These are phyloP conservation scores for Hirudo medicinalis DNA, from an alignment of 1,140 invertebrate genomes.

Conservation along the genomic window DNA sequence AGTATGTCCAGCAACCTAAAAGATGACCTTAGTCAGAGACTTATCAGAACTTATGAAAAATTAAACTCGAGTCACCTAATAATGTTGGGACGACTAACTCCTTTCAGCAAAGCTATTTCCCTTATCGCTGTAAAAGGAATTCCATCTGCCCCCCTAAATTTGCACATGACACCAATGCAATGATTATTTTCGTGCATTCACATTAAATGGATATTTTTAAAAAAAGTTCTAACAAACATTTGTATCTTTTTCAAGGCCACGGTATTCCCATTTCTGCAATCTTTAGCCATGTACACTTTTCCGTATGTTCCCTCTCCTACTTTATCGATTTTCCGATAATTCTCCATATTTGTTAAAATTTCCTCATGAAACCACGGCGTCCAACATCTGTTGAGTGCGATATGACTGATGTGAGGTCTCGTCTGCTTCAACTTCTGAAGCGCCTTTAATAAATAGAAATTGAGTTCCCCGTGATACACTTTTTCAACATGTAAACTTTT, in stretches of 20 bases:
- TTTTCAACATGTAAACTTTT: too few relatives aligned
- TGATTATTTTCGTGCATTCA: not conserved
- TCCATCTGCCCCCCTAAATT: slow-evolving; percentile 64
- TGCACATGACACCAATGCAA: not conserved
- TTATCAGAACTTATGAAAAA: not conserved
- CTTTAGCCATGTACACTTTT: slow-evolving; percentile 86
- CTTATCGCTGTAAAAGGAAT: slow-evolving; percentile 85
- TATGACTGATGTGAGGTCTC: not conserved
- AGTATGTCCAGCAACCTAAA: slow-evolving; percentile 77
- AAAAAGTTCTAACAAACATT: slow-evolving; percentile 45
- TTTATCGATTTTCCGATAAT: slow-evolving; percentile 75
- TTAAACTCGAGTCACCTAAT: slow-evolving; percentile 47
- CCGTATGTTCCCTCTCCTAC: slow-evolving; percentile 94
- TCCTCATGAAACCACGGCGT: not conserved
- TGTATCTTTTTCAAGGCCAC: slow-evolving; percentile 92
- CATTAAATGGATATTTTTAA: not conserved
- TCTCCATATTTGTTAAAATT: slow-evolving; percentile 43
- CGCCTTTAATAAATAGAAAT: not conserved
- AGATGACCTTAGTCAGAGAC: slow-evolving; percentile 14
- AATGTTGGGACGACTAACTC: slow-evolving; percentile 73
- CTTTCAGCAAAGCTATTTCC: slow-evolving; percentile 80
- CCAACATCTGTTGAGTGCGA: not conserved
- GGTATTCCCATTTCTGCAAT: slow-evolving; percentile 63
- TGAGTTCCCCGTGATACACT: not conserved
- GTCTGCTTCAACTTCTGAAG: not conserved